Percentiles rank a stretch among this genome's conserved stretches.
Conservation (phyloP, 2,797 vertebrate species). For the Ceryle rudis region DNA sequence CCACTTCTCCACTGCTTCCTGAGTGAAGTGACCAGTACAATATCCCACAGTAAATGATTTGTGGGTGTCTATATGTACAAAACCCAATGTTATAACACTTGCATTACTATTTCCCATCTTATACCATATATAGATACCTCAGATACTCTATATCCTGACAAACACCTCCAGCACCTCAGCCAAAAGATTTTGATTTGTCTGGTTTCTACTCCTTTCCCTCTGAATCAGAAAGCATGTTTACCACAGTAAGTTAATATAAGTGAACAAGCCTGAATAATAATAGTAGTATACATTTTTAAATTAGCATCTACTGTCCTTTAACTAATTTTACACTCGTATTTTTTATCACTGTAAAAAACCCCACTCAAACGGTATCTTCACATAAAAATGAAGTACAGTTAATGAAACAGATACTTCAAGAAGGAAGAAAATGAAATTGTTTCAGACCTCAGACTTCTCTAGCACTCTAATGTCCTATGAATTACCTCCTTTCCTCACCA, state of each 20-base stretch:
- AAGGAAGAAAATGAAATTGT: neutral
- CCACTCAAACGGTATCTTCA: neutral
- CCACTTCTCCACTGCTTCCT: neutral
- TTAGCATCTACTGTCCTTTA: neutral
- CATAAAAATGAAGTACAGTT: neutral
- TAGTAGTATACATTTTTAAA: neutral
- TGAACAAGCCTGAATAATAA: neutral
- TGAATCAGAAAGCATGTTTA: neutral
- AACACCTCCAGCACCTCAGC: neutral
- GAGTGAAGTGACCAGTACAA: neutral
- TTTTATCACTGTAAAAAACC: neutral
- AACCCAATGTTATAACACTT: neutral
- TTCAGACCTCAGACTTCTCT: neutral
- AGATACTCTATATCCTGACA: neutral
- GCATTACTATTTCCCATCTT: neutral
- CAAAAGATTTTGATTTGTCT: neutral
- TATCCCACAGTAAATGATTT: neutral
- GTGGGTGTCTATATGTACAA: neutral
- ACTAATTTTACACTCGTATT: neutral
- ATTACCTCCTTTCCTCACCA: conserved; percentile 1
- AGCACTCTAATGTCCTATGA: neutral
- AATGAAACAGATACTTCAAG: neutral
- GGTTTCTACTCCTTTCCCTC: neutral
- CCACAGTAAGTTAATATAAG: neutral
- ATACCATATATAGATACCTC: neutral